A percentile compares a stretch with the other conserved stretches of the same genome.
Evolutionary conservation across 1,140 invertebrate genomes (phyloP).

Genomic region (Cotesia chilonis): DNA sequence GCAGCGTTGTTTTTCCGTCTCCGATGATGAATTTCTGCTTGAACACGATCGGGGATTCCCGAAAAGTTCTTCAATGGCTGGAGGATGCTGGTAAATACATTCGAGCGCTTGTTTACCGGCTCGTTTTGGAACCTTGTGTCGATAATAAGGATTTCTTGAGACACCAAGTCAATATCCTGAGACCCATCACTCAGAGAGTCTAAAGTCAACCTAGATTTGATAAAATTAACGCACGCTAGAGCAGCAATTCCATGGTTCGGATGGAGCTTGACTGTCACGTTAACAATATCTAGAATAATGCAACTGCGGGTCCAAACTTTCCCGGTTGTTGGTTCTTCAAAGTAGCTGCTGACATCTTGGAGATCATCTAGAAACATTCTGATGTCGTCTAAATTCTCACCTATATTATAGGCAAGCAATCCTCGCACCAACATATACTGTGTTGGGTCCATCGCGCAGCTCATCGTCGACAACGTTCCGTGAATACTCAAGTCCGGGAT

Average conservation of each 20-base stretch:
- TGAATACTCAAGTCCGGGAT: slow-evolving; percentile 87
- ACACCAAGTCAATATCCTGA: slow-evolving; percentile 92
- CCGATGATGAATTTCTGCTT: slow-evolving; percentile 83
- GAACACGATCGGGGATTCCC: slow-evolving; percentile 71
- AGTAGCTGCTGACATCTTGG: slow-evolving; percentile 43
- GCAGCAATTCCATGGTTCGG: slow-evolving; percentile 70
- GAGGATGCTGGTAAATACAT: slow-evolving; percentile 91
- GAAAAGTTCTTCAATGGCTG: slow-evolving; percentile 73
- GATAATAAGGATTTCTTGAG: slow-evolving; percentile 87
- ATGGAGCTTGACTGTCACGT: slow-evolving; percentile 82
- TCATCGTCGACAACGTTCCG: slow-evolving; percentile 86
- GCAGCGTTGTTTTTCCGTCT: slow-evolving; percentile 76
- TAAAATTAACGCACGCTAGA: slow-evolving; percentile 90
- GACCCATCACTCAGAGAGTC: slow-evolving; percentile 87
- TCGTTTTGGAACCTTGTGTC: slow-evolving; percentile 80
- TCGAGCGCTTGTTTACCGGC: slow-evolving; percentile 76
- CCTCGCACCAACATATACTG: slow-evolving; percentile 92
- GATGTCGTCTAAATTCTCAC: slow-evolving; percentile 83
- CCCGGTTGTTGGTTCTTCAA: slow-evolving; percentile 39
- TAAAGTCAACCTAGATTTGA: slow-evolving; percentile 85
- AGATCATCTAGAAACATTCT: slow-evolving; percentile 53
- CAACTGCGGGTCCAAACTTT: slow-evolving; percentile 79
- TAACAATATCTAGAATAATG: slow-evolving; percentile 85
- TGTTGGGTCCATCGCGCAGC: slow-evolving; percentile 81
- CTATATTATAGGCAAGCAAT: slow-evolving; percentile 90